Evolutionary conservation across 2,888 invertebrate genomes (phyloP), one percentile per base, ranked within the genome.

Genomic region (Pheosia tremula): DNA sequence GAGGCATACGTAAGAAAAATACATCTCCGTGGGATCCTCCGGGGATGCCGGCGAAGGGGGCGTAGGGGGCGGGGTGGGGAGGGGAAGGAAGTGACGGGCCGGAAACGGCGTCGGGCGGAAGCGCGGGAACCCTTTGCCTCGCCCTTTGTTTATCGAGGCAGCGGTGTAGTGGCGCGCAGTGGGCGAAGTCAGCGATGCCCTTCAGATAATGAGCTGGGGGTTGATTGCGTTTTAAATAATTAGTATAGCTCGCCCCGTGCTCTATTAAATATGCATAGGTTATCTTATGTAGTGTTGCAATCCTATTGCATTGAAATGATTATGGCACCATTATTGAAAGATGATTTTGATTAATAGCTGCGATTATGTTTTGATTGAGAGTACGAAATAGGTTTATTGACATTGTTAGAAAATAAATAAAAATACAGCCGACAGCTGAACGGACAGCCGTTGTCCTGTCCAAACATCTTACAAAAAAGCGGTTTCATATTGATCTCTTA

Each of bases 31-130:
- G 59, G 63, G 79, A 71, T 68, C 73, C 80, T 75, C 71, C 66
- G 70, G 77, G 78, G 68, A 78, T 72, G 68, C 74, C 72, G 69
- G 64, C 61, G 66, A 63, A 57, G 69, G 60, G 61, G 55, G 60
- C 62, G 65, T 61, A 66, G 62, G 67, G 59, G 63, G 49, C 61
- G 66, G 63, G 56, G 69, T 60, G 61, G 55, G 65, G 61, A 66
- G 62, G 67, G 59, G 63, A 39, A 70, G 82, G 82, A 83, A 83
- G 83, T 79, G 81, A 74, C 80, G 81, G 82, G 78, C 83, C 89
- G 91, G 91, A 90, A 89, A 83, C 87, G 79, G 79, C 83, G 84
- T 71, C 87, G 87, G 82, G 82, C 89, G 91, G 91, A 90, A 88
- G 83, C 82, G 80, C 70, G 78, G 78, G 82, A 87, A 88, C 90